Evolutionary conservation across 2,797 vertebrate genomes (phyloP), one percentile per base, ranked within the genome.

Genomic region (Tympanoctomys barrerae): DNA sequence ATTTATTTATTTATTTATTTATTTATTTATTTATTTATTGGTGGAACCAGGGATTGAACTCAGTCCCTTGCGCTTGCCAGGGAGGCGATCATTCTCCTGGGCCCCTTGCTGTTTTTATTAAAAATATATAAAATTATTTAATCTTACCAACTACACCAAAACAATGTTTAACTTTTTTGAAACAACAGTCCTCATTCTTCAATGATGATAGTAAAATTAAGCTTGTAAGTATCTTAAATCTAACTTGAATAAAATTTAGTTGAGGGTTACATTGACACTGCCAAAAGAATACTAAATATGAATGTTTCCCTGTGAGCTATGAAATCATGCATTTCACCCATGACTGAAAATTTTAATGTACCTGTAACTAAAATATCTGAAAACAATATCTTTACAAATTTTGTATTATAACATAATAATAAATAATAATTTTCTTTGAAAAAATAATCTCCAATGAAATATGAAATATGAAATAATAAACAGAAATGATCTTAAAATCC

Each of bases 111-210:
- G 42, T 42, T 42, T 42, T 42, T 42, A n/a, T 42, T 42, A 42
- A 42, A 42, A 68, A 91, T 1, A 73, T 79, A 86, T 88, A 42
- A 83, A 80, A 82, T 42, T 89, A 88, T 94, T 94, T 94, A 92
- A n/a, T 90, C 42, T 95, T 57, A 91, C 14, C 61, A 85, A 80
- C 28, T 8, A 90, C 33, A 92, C 36, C 52, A 80, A 77, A 78
- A 84, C 19, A 59, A 71, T 82, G 49, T 79, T 84, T 49, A 89
- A 54, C 4, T 91, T 81, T 75, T 24, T 94, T 85, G 39, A 82
- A 61, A 61, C 8, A 39, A 3, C 24, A 73, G 26, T 83, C 2
- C 16, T 93, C 19, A 80, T 95, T 86, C 31, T 95, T 86, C 13
- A 89, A 49, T 64, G 89, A 71, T 93, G 61, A 78, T 13, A 87